Conservation (phyloP, 1,140 invertebrate species). For the Saccostrea cuccullata region DNA sequence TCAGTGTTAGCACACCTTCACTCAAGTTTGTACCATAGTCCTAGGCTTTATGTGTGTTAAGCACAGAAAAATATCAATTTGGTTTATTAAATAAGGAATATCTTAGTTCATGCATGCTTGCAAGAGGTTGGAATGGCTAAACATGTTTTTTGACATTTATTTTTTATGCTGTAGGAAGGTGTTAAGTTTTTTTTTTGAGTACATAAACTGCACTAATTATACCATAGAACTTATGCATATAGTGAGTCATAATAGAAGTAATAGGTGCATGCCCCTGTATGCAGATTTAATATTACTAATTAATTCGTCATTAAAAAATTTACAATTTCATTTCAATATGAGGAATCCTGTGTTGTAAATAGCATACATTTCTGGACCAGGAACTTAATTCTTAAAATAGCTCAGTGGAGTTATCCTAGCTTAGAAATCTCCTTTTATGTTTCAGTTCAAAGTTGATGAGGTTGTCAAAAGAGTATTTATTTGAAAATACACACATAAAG, state of each 20-base stretch:
- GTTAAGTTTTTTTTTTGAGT: not conserved
- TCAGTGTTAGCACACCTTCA: not conserved
- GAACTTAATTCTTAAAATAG: not conserved
- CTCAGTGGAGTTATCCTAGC: not conserved
- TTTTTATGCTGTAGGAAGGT: not conserved
- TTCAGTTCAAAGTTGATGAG: not conserved
- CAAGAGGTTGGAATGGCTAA: not conserved
- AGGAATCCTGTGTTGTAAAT: too few species aligned
- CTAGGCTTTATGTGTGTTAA: not conserved
- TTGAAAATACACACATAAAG: not conserved
- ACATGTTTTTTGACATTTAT: not conserved
- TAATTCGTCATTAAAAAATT: not conserved
- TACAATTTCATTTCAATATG: not conserved
- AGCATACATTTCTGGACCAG: not conserved
- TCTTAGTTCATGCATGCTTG: slow-evolving; percentile 11
- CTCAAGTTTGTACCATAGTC: not conserved
- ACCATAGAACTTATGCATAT: not conserved
- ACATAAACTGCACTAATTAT: not conserved
- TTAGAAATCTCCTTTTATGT: not conserved
- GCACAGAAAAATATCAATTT: not conserved
- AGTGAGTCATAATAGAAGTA: not conserved
- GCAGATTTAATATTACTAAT: not conserved
- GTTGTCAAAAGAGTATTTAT: not conserved
- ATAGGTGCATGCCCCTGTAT: not conserved
- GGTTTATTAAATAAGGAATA: not conserved